Conservation (phyloP, 2,113 vertebrate species). For the Lepus europaeus region DNA sequence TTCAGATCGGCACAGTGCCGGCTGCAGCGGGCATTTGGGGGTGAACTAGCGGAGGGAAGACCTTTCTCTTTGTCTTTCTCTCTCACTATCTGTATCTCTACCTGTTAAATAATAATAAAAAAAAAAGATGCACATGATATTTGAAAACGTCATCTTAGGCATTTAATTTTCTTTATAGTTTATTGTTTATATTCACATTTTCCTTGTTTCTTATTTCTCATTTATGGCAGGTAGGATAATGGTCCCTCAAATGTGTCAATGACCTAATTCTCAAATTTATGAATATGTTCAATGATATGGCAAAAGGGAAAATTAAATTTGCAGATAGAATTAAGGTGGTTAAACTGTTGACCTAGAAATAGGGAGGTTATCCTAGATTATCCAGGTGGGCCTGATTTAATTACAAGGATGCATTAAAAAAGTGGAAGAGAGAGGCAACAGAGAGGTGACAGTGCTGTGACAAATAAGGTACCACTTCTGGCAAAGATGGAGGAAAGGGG, state of each 20-base stretch:
- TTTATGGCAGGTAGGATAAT: neutral
- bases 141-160: neutral
- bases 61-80: too few species aligned
- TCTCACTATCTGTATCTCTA: too few species aligned
- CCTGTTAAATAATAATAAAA: too few species aligned
- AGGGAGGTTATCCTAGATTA: neutral
- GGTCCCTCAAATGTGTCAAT: neutral
- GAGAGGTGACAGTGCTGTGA: neutral
- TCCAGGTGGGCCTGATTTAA: too few species aligned
- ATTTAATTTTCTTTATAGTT: neutral
- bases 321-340: neutral
- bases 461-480: neutral
- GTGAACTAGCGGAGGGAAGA: too few species aligned
- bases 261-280: neutral
- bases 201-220: neutral
- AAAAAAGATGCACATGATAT: neutral
- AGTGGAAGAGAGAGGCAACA: neutral
- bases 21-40: too few species aligned
- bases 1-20: too few species aligned
- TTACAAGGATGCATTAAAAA: neutral
- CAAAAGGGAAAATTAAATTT: neutral
- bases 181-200: neutral
- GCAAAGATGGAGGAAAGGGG: neutral
- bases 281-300: neutral
- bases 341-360: neutral